Base-by-base conservation (phyloP, 2,888 invertebrate species). In the Dicyrtoma fusca region DNA sequence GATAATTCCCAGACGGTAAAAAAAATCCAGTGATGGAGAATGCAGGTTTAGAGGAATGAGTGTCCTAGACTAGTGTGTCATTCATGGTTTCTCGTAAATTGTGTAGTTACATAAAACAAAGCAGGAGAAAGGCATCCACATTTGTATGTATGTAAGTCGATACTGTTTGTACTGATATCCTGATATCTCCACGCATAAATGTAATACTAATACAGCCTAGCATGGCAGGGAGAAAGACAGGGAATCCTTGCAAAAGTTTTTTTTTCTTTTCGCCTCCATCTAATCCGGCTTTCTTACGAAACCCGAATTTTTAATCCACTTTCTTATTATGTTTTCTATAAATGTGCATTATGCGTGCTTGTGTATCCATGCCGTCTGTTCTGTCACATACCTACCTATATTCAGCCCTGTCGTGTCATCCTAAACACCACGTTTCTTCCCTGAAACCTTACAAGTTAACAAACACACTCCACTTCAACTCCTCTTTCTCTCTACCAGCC, bases 251-350 rank as follows among this genome's bases (percentile, higher is more conserved):
- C 72, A 78, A 77, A 77, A 76, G 73, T 74, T 70, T 75, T 76
- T 75, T 75, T 69, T 65, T 72, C 74, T 65, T 71, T 63, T 68
- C 68, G 68, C 71, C 63, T 53, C 64, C 73, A 74, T 72, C 77
- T 79, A 79, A 79, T 79, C 79, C 77, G 74, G 64, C 70, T 76
- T 74, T 69, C 72, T 76, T 76, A 79, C 71, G 77, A 77, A 79
- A 75, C 79, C 76, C 59, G 77, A 77, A 77, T 77, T 79, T 77
- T 77, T 79, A 79, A 79, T 79, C 79, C 79, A 76, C 76, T 76
- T 79, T 76, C 75, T 77, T 75, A 73, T 73, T 53, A 51, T 64
- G 51, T 17, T 65, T 68, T 14, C 55, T 19, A 19, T 51, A 6
- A 11, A 34, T 45, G 21, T 49, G 47, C 34, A 21, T 17, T 34